phyloP scores from a whole-genome alignment of 2,113 vertebrate genomes.

The Leucopternis melanops region DNA sequence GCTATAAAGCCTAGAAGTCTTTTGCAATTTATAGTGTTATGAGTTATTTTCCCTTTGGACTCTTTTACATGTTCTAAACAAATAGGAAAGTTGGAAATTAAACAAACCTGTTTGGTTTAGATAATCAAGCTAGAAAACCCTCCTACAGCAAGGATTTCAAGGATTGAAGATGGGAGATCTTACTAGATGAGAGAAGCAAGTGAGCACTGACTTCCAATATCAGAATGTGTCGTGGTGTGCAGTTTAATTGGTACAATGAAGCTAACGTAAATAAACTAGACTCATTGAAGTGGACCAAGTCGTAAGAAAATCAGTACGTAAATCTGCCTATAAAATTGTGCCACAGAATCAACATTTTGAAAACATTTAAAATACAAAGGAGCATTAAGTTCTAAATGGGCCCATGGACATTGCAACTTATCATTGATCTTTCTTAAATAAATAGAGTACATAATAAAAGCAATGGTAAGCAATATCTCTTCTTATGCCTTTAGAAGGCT shows the following conservation, averaged over 20 bases:
- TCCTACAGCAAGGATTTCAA: neutral
- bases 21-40: neutral
- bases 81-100: neutral
- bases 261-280: neutral
- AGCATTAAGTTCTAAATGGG: neutral
- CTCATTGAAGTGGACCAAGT: neutral
- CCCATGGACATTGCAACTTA: neutral
- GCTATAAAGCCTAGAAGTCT: neutral
- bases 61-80: neutral
- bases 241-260: neutral
- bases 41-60: neutral
- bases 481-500: neutral
- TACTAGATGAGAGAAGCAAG: neutral
- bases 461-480: neutral
- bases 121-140: neutral
- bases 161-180: neutral
- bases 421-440: neutral
- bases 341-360: neutral
- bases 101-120: neutral
- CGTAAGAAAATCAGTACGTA: neutral
- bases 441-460: neutral
- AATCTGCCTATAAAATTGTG: neutral
- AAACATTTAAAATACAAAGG: neutral
- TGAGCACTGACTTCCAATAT: neutral
- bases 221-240: neutral